Percentiles rank a stretch among this genome's conserved stretches.
Evolutionary conservation across 2,113 vertebrate species (phyloP).

Genomic region (Carassius gibelio): DNA sequence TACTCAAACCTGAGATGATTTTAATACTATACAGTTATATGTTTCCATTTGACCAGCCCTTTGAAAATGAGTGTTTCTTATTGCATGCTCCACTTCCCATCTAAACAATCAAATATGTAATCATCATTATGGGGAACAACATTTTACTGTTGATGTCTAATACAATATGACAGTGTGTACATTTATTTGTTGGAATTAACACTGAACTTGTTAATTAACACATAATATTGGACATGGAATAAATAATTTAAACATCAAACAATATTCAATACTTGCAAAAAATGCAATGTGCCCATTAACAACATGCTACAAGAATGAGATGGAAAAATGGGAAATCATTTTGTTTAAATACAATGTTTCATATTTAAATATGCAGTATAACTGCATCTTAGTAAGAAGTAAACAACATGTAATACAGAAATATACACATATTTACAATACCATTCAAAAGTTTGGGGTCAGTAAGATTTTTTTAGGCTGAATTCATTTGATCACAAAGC

Average conservation of each 20-base stretch:
- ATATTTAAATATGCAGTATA: neutral
- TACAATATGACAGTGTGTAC: neutral
- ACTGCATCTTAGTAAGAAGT: neutral
- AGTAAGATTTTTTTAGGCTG: neutral
- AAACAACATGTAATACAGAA: neutral
- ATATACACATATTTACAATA: neutral
- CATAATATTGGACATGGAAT: neutral
- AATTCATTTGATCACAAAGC: neutral
- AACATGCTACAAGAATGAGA: neutral
- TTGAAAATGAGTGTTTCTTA: neutral
- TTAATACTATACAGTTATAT: neutral
- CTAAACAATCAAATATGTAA: no score
- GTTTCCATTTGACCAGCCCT: constrained; percentile 16
- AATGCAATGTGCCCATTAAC: neutral
- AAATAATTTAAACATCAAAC: neutral
- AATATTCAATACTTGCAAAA: neutral
- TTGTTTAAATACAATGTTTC: neutral
- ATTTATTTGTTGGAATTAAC: neutral
- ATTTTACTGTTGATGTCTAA: neutral
- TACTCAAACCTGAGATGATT: neutral
- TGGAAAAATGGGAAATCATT: neutral
- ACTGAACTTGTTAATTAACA: neutral
- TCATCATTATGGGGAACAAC: neutral
- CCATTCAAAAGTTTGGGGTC: neutral
- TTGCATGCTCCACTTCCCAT: neutral